Percentiles rank a stretch among this genome's conserved stretches.
These are phyloP conservation scores for Cataglyphis cursor DNA, from an alignment of 2,888 invertebrate species.

Conservation along the genomic window DNA sequence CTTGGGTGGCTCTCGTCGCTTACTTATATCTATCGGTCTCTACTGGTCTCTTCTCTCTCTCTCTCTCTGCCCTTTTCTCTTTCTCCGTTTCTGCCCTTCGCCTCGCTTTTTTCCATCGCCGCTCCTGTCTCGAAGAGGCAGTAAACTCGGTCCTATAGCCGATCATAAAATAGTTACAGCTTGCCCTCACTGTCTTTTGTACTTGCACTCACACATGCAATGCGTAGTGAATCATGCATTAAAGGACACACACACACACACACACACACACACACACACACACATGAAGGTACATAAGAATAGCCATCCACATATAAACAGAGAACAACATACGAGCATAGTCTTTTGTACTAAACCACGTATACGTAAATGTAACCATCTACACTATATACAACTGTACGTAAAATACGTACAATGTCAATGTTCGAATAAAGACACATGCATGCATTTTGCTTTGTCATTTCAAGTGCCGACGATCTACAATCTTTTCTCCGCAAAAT, in stretches of 20 bases:
- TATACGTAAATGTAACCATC: not conserved
- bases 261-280: not conserved
- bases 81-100: slow-evolving; percentile 48
- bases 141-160: slow-evolving; percentile 61
- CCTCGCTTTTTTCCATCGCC: slow-evolving; percentile 49
- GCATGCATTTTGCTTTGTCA: slow-evolving; percentile 45
- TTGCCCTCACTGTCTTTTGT: slow-evolving; percentile 31
- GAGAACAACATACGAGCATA: not conserved
- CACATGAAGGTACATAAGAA: not conserved
- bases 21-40: slow-evolving; percentile 35
- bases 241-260: not conserved
- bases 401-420: not conserved
- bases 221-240: not conserved
- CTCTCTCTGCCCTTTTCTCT: slow-evolving; percentile 47
- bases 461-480: slow-evolving; percentile 30
- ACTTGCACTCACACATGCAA: slow-evolving; percentile 10
- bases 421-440: slow-evolving; percentile 25
- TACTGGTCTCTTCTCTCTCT: slow-evolving; percentile 47
- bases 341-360: not conserved
- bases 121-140: slow-evolving; percentile 60
- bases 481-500: slow-evolving; percentile 39
- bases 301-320: not conserved
- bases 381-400: not conserved
- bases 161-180: slow-evolving; percentile 71
- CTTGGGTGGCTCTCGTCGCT: slow-evolving; percentile 2